These are phyloP conservation scores for Prochilodus magdalenae DNA, from an alignment of 2,113 vertebrate species.

Conservation along the genomic window DNA sequence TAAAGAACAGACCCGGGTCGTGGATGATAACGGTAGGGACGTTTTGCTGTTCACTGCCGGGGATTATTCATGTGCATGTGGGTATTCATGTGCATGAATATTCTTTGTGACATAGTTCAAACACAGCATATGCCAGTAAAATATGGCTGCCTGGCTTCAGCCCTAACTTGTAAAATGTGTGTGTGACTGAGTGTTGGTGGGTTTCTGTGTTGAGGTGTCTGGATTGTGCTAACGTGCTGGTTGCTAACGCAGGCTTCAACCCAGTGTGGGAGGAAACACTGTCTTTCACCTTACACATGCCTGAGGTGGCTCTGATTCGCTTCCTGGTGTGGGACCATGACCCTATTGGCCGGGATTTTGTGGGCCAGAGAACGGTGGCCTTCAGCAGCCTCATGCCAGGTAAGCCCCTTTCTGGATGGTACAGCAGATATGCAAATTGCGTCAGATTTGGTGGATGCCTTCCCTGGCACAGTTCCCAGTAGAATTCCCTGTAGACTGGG, in stretches of 20 bases:
- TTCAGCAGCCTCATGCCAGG: slow-evolving; percentile 96
- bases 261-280: slow-evolving; percentile 98
- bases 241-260: slow-evolving; percentile 86
- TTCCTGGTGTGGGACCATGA: slow-evolving; percentile 99
- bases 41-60: neutral
- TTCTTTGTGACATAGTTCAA: neutral
- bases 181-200: neutral
- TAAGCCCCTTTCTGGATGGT: slow-evolving; percentile 56
- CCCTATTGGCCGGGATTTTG: slow-evolving; percentile 95
- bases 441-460: too few relatives aligned
- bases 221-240: neutral
- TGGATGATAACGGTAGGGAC: slow-evolving; percentile 94
- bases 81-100: neutral
- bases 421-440: too few relatives aligned
- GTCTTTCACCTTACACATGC: slow-evolving; percentile 96
- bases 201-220: neutral
- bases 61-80: neutral
- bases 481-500: too few relatives aligned
- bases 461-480: too few relatives aligned
- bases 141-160: neutral
- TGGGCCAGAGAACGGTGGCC: slow-evolving; percentile 94
- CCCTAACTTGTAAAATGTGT: neutral
- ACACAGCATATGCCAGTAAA: neutral
- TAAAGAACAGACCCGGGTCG: slow-evolving; percentile 97
- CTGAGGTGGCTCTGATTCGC: slow-evolving; percentile 90